Conservation (phyloP, 2,888 invertebrate genomes). For the Blastobasis adustella region DNA sequence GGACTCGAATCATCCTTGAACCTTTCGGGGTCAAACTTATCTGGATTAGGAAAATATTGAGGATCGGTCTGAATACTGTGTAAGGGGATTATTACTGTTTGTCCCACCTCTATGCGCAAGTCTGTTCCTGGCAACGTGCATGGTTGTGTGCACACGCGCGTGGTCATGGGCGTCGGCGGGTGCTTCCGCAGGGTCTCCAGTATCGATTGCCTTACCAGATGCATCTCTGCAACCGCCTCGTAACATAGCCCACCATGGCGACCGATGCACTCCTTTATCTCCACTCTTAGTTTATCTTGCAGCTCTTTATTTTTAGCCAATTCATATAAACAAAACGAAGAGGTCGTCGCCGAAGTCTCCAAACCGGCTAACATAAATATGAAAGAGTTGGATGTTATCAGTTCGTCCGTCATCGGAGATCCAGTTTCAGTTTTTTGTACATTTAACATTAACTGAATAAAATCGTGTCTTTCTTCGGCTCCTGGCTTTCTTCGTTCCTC, state of each 20-base stretch:
- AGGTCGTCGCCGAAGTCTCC: slow-evolving; percentile 59
- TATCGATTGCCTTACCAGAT: slow-evolving; percentile 40
- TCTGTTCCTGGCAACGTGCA: slow-evolving; percentile 46
- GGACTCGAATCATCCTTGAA: slow-evolving; percentile 49
- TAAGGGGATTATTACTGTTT: slow-evolving; percentile 55
- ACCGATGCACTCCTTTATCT: slow-evolving; percentile 47
- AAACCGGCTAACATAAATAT: slow-evolving; percentile 69
- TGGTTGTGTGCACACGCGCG: slow-evolving; percentile 54
- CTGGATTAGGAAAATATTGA: slow-evolving; percentile 50
- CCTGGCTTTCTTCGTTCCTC: slow-evolving; percentile 47
- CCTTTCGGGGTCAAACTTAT: slow-evolving; percentile 58
- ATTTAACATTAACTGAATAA: slow-evolving; percentile 65
- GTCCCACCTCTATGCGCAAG: slow-evolving; percentile 41
- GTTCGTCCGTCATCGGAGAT: slow-evolving; percentile 59
- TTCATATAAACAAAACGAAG: slow-evolving; percentile 63
- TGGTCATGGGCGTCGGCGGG: slow-evolving; percentile 61
- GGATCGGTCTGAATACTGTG: slow-evolving; percentile 59
- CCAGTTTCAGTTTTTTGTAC: slow-evolving; percentile 49
- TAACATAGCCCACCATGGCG: slow-evolving; percentile 47
- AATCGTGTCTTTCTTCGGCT: slow-evolving; percentile 41
- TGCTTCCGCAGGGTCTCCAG: slow-evolving; percentile 57
- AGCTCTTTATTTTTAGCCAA: slow-evolving; percentile 52
- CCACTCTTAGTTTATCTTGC: slow-evolving; percentile 46
- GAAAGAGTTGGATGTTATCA: slow-evolving; percentile 67
- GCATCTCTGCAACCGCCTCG: slow-evolving; percentile 56